Conservation (phyloP, 2,797 vertebrate genomes). For the Pygocentrus nattereri region DNA sequence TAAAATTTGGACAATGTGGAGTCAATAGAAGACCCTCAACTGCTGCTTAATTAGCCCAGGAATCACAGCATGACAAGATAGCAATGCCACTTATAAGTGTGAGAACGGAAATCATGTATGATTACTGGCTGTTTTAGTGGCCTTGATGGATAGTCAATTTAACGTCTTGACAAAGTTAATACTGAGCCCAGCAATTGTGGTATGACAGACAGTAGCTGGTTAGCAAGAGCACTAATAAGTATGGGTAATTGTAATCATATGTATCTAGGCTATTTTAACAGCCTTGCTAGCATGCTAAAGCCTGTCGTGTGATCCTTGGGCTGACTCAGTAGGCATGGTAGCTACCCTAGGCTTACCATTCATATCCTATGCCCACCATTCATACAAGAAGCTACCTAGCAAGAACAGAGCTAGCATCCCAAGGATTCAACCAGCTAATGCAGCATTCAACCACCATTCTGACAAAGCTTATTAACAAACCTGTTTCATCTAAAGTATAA, state of each 20-base stretch:
- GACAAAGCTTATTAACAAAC: background rate
- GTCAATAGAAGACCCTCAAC: background rate
- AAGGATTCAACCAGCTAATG: background rate
- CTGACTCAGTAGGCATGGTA: too few relatives aligned
- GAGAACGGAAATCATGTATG: background rate
- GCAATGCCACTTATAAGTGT: background rate
- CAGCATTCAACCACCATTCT: background rate
- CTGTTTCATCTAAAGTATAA: background rate
- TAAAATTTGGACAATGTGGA: background rate
- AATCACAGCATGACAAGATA: background rate
- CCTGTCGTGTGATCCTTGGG: too few relatives aligned
- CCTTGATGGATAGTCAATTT: background rate
- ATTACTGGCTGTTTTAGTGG: background rate
- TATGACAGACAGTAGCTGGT: too few relatives aligned
- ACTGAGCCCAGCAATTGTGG: too few relatives aligned
- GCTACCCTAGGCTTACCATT: too few relatives aligned
- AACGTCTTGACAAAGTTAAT: background rate
- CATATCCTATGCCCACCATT: background rate
- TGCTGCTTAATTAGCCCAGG: background rate
- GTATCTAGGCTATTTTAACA: too few relatives aligned
- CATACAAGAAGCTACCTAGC: background rate
- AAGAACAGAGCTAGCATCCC: background rate
- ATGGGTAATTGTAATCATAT: too few relatives aligned
- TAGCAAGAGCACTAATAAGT: too few relatives aligned
- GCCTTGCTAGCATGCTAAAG: background rate